Percentiles rank a stretch among this genome's conserved stretches.
Evolutionary conservation across 2,888 invertebrate genomes (phyloP).

Genomic region (Perizoma flavofasciatum): DNA sequence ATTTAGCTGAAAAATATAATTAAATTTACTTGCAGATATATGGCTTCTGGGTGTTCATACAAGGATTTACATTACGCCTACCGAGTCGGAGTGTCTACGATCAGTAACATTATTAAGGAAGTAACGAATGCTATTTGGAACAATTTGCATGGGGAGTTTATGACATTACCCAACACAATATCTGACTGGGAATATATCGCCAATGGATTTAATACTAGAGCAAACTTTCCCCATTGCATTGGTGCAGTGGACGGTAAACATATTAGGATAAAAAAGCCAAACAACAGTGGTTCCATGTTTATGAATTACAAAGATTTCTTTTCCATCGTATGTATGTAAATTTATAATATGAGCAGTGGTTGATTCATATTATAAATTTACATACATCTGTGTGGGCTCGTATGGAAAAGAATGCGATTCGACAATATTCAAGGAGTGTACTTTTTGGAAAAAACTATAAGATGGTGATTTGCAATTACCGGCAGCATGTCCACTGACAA

Average conservation of each 20-base stretch:
- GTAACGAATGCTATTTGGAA: slow-evolving; percentile 34
- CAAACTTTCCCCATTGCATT: slow-evolving; percentile 39
- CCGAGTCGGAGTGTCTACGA: slow-evolving; percentile 35
- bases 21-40: slow-evolving; percentile 32
- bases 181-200: slow-evolving; percentile 36
- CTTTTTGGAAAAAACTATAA: slow-evolving; percentile 24
- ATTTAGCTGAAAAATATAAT: slow-evolving; percentile 34
- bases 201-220: slow-evolving; percentile 37
- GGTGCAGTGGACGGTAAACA: slow-evolving; percentile 39
- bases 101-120: slow-evolving; percentile 35
- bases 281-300: slow-evolving; percentile 33
- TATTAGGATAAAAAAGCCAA: slow-evolving; percentile 33
- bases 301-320: slow-evolving; percentile 36
- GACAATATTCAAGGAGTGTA: slow-evolving; percentile 30
- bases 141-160: slow-evolving; percentile 26
- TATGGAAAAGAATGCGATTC: slow-evolving; percentile 32
- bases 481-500: slow-evolving; percentile 32
- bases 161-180: slow-evolving; percentile 28
- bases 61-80: slow-evolving; percentile 35
- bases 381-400: slow-evolving; percentile 32
- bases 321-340: slow-evolving; percentile 33
- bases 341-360: slow-evolving; percentile 32
- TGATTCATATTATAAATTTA: slow-evolving; percentile 35
- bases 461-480: slow-evolving; percentile 27
- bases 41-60: slow-evolving; percentile 32